phyloP scores from a whole-genome alignment of 1,140 invertebrate species.

The Hyphantria cunea region DNA sequence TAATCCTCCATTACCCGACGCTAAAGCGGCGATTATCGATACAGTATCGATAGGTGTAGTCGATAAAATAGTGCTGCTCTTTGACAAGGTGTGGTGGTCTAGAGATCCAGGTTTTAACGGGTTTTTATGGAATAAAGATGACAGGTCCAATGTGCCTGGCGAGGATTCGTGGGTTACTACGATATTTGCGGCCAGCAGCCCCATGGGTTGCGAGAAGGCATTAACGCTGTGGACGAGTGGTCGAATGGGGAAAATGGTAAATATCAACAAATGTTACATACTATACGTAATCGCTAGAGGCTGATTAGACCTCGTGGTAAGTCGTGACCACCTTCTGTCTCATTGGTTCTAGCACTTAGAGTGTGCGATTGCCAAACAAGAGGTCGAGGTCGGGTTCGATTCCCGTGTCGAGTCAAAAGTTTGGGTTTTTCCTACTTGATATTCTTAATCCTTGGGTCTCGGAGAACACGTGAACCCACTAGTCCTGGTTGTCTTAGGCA shows the following conservation, averaged over 20 bases:
- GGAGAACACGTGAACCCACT: too few species aligned
- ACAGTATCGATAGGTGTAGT: conserved; percentile 42
- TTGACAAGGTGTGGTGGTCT: conserved; percentile 38
- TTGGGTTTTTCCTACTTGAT: too few species aligned
- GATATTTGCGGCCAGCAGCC: conserved; percentile 33
- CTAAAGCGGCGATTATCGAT: conserved; percentile 40
- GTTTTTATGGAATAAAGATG: conserved; percentile 34
- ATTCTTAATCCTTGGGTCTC: too few species aligned
- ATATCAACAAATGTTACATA: conserved; percentile 21
- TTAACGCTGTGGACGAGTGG: conserved; percentile 57
- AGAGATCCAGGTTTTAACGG: conserved; percentile 11
- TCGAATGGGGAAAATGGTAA: conserved; percentile 48
- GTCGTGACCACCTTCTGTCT: too few species aligned
- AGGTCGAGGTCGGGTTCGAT: too few species aligned
- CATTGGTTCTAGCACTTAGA: too few species aligned
- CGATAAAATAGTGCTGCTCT: conserved; percentile 45
- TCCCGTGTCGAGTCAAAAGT: too few species aligned
- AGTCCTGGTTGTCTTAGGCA: too few species aligned
- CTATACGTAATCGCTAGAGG: too few species aligned
- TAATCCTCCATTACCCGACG: conserved; percentile 37
- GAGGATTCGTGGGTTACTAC: conserved; percentile 33
- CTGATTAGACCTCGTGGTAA: too few species aligned
- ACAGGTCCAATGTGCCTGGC: conserved; percentile 16
- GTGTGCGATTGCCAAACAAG: too few species aligned
- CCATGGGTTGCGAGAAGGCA: conserved; percentile 11